phyloP scores from a whole-genome alignment of 1,140 invertebrate species.

The Drosophila insularis region DNA sequence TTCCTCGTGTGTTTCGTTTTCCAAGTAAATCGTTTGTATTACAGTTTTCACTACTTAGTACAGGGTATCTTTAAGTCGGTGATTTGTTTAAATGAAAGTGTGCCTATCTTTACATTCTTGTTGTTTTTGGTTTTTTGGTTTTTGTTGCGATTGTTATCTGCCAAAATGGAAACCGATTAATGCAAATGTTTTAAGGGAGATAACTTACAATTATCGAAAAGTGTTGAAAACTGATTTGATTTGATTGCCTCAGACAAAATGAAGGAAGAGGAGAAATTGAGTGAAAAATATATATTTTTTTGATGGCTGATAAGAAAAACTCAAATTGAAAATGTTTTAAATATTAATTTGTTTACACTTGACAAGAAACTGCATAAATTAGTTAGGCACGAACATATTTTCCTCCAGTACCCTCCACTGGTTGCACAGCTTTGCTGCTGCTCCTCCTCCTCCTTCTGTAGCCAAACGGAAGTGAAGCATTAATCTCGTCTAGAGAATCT shows the following conservation, averaged over 20 bases:
- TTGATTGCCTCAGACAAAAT: constrained; percentile 45
- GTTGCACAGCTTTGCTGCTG: background rate
- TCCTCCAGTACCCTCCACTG: background rate
- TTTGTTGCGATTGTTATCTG: constrained; percentile 41
- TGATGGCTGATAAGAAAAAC: constrained; percentile 13
- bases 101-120: background rate
- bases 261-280: background rate
- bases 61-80: background rate
- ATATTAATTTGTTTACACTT: constrained; percentile 77
- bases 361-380: constrained; percentile 51
- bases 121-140: too few relatives aligned
- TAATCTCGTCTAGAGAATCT: constrained; percentile 48
- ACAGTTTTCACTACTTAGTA: background rate
- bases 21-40: background rate
- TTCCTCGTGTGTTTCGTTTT: too few relatives aligned
- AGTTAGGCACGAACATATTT: constrained; percentile 19
- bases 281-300: constrained; percentile 17
- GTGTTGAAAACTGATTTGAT: constrained; percentile 74
- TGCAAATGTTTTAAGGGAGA: constrained; percentile 66
- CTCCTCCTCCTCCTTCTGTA: background rate
- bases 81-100: background rate
- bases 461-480: constrained; percentile 64
- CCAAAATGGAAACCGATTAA: constrained; percentile 53
- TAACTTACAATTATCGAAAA: constrained; percentile 78
- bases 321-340: constrained; percentile 32